Evolutionary conservation across 2,797 vertebrate genomes (phyloP).

Genomic region (Acipenser ruthenus): DNA sequence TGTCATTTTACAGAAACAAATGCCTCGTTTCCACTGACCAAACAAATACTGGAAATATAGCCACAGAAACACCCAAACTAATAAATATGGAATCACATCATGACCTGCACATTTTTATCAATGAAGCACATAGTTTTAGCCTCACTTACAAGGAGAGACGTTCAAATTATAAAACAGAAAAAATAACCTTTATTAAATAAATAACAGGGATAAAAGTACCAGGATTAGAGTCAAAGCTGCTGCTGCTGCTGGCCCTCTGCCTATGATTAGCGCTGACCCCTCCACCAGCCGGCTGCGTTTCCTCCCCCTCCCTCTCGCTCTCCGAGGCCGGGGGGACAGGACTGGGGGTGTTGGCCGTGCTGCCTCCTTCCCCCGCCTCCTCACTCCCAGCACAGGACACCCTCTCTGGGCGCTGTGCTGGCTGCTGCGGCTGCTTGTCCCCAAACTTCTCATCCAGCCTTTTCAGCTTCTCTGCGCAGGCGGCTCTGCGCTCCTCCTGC

Average conservation of each 20-base stretch:
- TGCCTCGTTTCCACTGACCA: too few relatives aligned
- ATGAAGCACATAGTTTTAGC: too few relatives aligned
- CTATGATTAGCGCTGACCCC: slow-evolving; percentile 39
- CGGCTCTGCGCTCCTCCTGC: slow-evolving; percentile 84
- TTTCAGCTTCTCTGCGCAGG: slow-evolving; percentile 87
- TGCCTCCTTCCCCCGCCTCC: slow-evolving; percentile 37
- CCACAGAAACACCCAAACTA: too few relatives aligned
- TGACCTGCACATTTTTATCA: too few relatives aligned
- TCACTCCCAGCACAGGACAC: slow-evolving; percentile 3
- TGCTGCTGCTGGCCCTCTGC: slow-evolving; percentile 68
- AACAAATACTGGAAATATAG: too few relatives aligned
- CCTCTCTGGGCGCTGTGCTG: not conserved
- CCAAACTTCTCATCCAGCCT: slow-evolving; percentile 80
- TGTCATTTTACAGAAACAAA: too few relatives aligned
- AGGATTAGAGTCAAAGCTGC: slow-evolving; percentile 70
- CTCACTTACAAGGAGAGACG: too few relatives aligned
- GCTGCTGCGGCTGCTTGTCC: slow-evolving; percentile 25
- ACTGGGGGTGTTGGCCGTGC: slow-evolving; percentile 21
- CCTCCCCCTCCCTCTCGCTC: slow-evolving; percentile 12
- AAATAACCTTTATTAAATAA: too few relatives aligned
- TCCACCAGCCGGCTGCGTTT: slow-evolving; percentile 14
- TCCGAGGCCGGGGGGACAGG: slow-evolving; percentile 10
- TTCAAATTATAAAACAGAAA: too few relatives aligned
- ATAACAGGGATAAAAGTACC: slow-evolving; percentile 42
- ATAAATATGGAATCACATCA: too few relatives aligned